Evolutionary conservation across 1,140 invertebrate species (phyloP), one percentile per base, ranked within the genome.

Genomic region (Daktulosphaira vitifoliae): DNA sequence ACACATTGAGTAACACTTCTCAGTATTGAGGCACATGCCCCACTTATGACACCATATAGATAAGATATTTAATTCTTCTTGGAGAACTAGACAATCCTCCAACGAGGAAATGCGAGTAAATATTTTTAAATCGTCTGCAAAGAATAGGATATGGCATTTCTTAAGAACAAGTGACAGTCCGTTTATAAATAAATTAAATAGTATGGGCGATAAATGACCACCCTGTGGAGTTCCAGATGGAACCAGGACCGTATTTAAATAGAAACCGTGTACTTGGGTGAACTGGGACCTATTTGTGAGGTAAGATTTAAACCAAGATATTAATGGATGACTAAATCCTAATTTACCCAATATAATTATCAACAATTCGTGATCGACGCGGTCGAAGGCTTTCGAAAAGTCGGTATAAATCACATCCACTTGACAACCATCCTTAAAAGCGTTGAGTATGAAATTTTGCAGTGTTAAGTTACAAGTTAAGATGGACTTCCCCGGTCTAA

Each of bases 121-220:
- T n/a, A n/a, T n/a, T n/a, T n/a, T n/a, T n/a, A n/a, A n/a, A n/a
- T n/a, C n/a, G n/a, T n/a, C n/a, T n/a, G n/a, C n/a, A n/a, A n/a
- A n/a, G n/a, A n/a, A n/a, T n/a, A n/a, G n/a, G n/a, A n/a, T n/a
- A n/a, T n/a, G n/a, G n/a, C n/a, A n/a, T n/a, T n/a, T n/a, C n/a
- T n/a, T n/a, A n/a, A n/a, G n/a, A n/a, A n/a, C n/a, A n/a, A n/a
- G n/a, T n/a, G n/a, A n/a, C n/a, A n/a, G n/a, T n/a, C 73, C 72
- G 68, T 73, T 72, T 9, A 74, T 70, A 50, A 71, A 72, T 16
- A 74, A 11, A 9, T 66, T 42, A 68, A 73, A 73, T 8, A 74
- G 29, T 3, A 72, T 23, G 9, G 72, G 73, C 13, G 69, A 71
- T 1, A 74, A 18, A 16, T 72, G 69, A 4, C 70, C 72, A 1